Evolutionary conservation across 2,797 vertebrate genomes (phyloP), one percentile per base, ranked within the genome.

Genomic region (Eidolon dupreanum): DNA sequence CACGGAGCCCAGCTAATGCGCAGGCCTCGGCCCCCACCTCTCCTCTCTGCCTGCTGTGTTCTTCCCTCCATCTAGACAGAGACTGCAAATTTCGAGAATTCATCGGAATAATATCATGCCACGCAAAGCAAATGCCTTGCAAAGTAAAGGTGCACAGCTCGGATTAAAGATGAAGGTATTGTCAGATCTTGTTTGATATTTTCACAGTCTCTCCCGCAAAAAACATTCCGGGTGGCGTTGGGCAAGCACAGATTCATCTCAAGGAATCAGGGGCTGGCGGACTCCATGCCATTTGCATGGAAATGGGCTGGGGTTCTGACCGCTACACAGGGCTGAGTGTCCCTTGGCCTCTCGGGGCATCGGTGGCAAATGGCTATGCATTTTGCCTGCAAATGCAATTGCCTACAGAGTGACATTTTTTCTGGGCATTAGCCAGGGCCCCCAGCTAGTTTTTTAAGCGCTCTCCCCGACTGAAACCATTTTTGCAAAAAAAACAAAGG

Each of bases 101-200:
- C 73, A 92, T 93, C 16, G 68, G 96, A 97, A 97, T 93, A 95
- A 49, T 87, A 81, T 36, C 19, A 9, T 28, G 92, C 86, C 84
- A 53, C 75, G 90, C 97, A 98, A 95, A 81, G 96, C 75, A 79
- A 61, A 96, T 0, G n/a, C 84, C 90, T 97, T 63, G 87, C n/a
- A 5, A 82, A 92, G 87, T 51, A 41, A 66, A 36, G 83, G 83
- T 95, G 75, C 53, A n/a, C n/a, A 8, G n/a, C 12, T 79, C 82
- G 93, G 96, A 96, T 94, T 73, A 97, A 94, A 96, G 96, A 96
- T 41, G 93, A 96, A 84, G 43, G 88, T 49, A 2, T 10, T 26
- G 55, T 91, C 88, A 77, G 95, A 28, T 82, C 66, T 83, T 22
- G 88, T 95, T 95, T 88, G 79, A 49, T 75, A 3, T 33, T 31